Evolutionary conservation across 2,113 vertebrate genomes (phyloP).

Genomic region (Gorilla gorilla): DNA sequence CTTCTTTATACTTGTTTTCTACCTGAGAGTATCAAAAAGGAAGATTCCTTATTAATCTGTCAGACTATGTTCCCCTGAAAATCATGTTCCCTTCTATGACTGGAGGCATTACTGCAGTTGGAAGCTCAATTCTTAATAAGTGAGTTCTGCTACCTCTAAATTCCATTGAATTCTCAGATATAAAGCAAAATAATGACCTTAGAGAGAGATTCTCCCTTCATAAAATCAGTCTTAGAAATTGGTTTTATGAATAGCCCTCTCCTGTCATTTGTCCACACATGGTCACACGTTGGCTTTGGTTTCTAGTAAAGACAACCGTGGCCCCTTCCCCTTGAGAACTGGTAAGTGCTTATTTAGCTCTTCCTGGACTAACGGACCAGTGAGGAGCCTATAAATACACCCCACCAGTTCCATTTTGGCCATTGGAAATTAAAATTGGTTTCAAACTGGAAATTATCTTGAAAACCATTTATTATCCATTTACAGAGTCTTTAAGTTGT

Average conservation of each 20-base stretch:
- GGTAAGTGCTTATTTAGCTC: not conserved
- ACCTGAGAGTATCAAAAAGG: not conserved
- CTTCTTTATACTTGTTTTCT: not conserved
- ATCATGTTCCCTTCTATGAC: not conserved
- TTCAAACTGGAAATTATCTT: too few species aligned
- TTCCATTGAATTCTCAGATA: not conserved
- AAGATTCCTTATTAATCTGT: not conserved
- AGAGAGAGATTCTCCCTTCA: not conserved
- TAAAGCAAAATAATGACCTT: not conserved
- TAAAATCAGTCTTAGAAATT: not conserved
- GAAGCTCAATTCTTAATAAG: not conserved
- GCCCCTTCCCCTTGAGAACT: not conserved
- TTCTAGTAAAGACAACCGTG: not conserved
- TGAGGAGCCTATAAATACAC: too few species aligned
- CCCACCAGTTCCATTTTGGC: fast-evolving
- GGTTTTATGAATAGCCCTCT: not conserved
- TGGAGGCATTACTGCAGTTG: too few species aligned
- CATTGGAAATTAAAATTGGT: too few species aligned
- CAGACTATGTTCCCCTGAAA: not conserved
- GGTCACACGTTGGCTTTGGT: not conserved
- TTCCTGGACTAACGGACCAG: too few species aligned
- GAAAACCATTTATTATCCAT: too few species aligned
- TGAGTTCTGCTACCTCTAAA: not conserved
- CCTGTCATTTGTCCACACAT: not conserved
- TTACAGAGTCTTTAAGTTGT: too few species aligned